Base-by-base conservation (phyloP, 2,797 vertebrate species). In the Nasua narica region DNA sequence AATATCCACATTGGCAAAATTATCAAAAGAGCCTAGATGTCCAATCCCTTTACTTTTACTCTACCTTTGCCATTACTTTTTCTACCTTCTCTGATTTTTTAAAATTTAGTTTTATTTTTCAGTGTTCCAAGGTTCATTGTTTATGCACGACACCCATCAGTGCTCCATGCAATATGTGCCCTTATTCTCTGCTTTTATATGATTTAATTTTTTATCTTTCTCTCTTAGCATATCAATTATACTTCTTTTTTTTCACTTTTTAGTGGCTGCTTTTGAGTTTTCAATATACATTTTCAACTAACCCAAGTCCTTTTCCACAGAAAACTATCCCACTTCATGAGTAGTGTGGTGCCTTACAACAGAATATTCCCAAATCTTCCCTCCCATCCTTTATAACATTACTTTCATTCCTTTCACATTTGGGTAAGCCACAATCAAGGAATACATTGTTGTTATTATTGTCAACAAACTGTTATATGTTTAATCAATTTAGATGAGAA, bases 141-240 rank as follows among this genome's bases (percentile, higher is more conserved):
- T n/a, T n/a, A n/a, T n/a, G n/a, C n/a, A n/a, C n/a, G n/a, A n/a
- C 6, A 6, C 3, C 6, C 14, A 13, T 3, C 48, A 50, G 14
- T 15, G 48, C 14, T 50, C 48, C 48, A 50, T 50, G 48, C 48
- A 50, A 14, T 50, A 50, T 13, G 14, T 50, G 48, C 15, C 50
- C 50, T 52, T 52, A 15, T 70, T 70, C 35, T 70, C 67, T 70
- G 35, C 19, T 70, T 40, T 70, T 70, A 40, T 37, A 70, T 40
- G 32, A 23, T 70, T 40, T 40, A 19, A 70, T 70, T 70, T 70
- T 70, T 35, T 10, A 62, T 67, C n/a, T 67, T 70, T 70, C 21
- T 70, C 37, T 70, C 21, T 69, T 40, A 70, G 11, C 35, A 70
- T 70, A 67, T 67, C 21, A 70, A 40, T 25, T 37, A 40, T 70